phyloP scores from a whole-genome alignment of 2,797 vertebrate genomes.

The Gobio occitaniae region DNA sequence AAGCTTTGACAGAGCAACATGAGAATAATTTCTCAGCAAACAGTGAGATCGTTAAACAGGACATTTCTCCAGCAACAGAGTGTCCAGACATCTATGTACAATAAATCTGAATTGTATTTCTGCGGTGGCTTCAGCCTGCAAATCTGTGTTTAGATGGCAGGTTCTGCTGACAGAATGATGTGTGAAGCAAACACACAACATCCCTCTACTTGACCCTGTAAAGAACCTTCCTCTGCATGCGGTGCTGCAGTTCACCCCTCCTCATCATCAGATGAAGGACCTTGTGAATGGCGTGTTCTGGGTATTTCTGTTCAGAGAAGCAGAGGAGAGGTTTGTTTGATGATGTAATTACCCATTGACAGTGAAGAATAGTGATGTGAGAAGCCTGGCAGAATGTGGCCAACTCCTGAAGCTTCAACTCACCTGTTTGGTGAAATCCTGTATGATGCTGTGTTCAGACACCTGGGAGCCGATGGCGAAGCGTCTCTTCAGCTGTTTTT shows the following conservation, averaged over 20 bases:
- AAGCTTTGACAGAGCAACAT: background rate
- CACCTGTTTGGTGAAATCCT: constrained; percentile 97
- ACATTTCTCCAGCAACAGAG: background rate
- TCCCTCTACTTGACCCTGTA: constrained; percentile 91
- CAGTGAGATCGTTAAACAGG: background rate
- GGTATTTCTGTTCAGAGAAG: constrained; percentile 86
- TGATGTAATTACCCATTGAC: background rate
- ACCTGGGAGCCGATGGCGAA: constrained; percentile 98
- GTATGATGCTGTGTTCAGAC: constrained; percentile 96
- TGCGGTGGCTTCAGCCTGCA: background rate
- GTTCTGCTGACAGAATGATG: background rate
- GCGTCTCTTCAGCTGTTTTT: constrained; percentile 96
- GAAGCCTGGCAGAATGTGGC: background rate
- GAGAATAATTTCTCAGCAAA: background rate
- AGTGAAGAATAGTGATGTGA: background rate
- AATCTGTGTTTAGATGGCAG: background rate
- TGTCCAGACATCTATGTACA: constrained; percentile 26
- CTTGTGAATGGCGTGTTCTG: constrained; percentile 92
- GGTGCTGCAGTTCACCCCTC: constrained; percentile 95
- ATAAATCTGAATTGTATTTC: background rate
- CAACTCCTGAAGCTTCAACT: background rate
- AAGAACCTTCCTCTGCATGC: constrained; percentile 97
- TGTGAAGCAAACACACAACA: background rate
- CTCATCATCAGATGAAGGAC: constrained; percentile 97
- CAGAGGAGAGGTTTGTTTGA: background rate